Conservation (phyloP, 2,888 invertebrate species). For the Eristalis intricaria region DNA sequence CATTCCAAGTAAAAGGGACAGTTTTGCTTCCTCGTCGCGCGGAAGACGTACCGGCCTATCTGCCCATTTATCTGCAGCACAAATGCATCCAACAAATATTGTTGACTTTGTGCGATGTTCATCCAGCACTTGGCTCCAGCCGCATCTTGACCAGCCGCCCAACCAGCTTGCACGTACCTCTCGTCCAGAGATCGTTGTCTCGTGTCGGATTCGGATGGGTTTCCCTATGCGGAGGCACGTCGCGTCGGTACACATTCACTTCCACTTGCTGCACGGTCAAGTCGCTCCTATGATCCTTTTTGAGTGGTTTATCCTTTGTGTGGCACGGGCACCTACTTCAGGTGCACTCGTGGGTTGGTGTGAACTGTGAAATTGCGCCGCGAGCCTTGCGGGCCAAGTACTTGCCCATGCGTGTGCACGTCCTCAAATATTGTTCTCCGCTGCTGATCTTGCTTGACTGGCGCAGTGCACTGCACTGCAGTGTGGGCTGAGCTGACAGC, state of each 20-base stretch:
- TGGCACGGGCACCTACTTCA: constrained; percentile 65
- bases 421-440: constrained; percentile 41
- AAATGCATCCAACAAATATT: constrained; percentile 68
- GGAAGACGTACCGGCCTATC: constrained; percentile 50
- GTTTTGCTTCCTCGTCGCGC: constrained; percentile 35
- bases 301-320: constrained; percentile 67
- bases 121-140: constrained; percentile 30
- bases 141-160: constrained; percentile 3
- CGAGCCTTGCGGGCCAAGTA: constrained; percentile 15
- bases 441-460: constrained; percentile 5
- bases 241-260: constrained; percentile 55
- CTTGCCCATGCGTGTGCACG: constrained; percentile 64
- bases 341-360: constrained; percentile 46
- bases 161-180: constrained; percentile 9
- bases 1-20: constrained; percentile 63
- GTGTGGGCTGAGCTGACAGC: constrained; percentile 58
- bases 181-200: constrained; percentile 47
- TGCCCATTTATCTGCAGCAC: constrained; percentile 67
- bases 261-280: constrained; percentile 64
- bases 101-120: constrained; percentile 68
- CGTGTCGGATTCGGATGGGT: constrained; percentile 15
- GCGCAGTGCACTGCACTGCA: not conserved
- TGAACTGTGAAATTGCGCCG: constrained; percentile 9
- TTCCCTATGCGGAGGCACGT: constrained; percentile 57
- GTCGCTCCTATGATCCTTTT: constrained; percentile 53